These are phyloP conservation scores for Cyclophora punctaria DNA, from an alignment of 2,888 invertebrate species.

Conservation along the genomic window DNA sequence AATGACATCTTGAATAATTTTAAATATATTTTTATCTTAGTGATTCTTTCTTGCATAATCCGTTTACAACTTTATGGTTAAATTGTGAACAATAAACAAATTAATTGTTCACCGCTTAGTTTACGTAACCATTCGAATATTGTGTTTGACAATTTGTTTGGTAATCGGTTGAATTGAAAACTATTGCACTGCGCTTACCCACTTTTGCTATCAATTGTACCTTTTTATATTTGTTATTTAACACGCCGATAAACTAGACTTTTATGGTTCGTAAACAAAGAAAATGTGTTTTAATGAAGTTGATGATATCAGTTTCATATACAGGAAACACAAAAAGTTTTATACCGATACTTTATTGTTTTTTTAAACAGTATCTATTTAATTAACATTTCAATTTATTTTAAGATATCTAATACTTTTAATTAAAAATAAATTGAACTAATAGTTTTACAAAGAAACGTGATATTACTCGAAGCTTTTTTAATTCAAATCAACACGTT, in stretches of 20 bases:
- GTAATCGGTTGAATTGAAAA: constrained; percentile 2
- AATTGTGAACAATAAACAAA: constrained; percentile 21
- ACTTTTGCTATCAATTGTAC: not conserved
- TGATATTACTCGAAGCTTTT: constrained; percentile 13
- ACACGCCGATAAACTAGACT: too few relatives aligned
- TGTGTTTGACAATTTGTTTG: constrained; percentile 15
- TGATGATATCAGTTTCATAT: too few relatives aligned
- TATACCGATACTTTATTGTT: not conserved
- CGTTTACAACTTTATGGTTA: constrained; percentile 17
- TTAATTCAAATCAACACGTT: constrained; percentile 23
- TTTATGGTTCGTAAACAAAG: too few relatives aligned
- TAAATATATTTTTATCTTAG: constrained; percentile 9
- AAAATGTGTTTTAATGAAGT: too few relatives aligned
- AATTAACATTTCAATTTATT: not conserved
- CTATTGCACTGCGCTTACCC: not conserved
- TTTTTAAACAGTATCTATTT: not conserved
- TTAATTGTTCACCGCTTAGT: constrained; percentile 19
- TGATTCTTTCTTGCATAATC: constrained; percentile 21
- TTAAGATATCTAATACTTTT: not conserved
- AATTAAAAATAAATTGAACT: too few relatives aligned
- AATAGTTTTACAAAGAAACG: constrained; percentile 6
- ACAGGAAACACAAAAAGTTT: too few relatives aligned
- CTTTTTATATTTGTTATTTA: too few relatives aligned
- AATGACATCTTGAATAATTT: constrained; percentile 16
- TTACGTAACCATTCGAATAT: constrained; percentile 17